Conservation (phyloP, 2,797 vertebrate genomes). For the Neosilurus mollespiculum region DNA sequence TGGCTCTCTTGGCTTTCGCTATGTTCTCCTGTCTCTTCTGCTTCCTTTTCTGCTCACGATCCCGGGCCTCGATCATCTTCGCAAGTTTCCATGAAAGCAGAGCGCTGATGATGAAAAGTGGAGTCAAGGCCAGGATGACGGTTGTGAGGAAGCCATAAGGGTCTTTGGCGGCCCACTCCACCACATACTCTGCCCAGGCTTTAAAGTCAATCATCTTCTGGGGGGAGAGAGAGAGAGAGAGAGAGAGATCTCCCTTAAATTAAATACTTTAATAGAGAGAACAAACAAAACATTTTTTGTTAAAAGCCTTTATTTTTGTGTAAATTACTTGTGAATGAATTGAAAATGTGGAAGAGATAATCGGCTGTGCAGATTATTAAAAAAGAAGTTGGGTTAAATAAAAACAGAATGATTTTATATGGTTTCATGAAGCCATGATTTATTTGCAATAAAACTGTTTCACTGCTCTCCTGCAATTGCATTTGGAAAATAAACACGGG, state of each 20-base stretch:
- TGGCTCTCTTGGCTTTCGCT: constrained; percentile 91
- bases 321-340: not conserved
- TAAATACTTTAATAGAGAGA: constrained; percentile 9
- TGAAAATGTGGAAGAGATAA: too few relatives aligned
- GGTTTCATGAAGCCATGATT: too few relatives aligned
- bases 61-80: constrained; percentile 96
- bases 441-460: too few relatives aligned
- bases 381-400: too few relatives aligned
- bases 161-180: constrained; percentile 98
- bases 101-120: constrained; percentile 91
- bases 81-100: constrained; percentile 96
- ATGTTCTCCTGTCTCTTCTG: constrained; percentile 98
- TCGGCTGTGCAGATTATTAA: too few relatives aligned
- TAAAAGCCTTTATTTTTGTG: not conserved
- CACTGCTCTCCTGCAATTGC: too few relatives aligned
- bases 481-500: too few relatives aligned
- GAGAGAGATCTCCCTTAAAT: constrained; percentile 12
- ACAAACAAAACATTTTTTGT: not conserved
- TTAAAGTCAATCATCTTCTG: constrained; percentile 87
- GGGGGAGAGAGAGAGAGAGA: not conserved
- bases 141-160: constrained; percentile 97
- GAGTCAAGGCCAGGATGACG: constrained; percentile 92
- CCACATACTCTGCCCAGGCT: constrained; percentile 93
- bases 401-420: too few relatives aligned
- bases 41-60: constrained; percentile 96